These are phyloP conservation scores for Lophura nycthemera DNA, from an alignment of 2,113 vertebrate genomes.

Conservation along the genomic window DNA sequence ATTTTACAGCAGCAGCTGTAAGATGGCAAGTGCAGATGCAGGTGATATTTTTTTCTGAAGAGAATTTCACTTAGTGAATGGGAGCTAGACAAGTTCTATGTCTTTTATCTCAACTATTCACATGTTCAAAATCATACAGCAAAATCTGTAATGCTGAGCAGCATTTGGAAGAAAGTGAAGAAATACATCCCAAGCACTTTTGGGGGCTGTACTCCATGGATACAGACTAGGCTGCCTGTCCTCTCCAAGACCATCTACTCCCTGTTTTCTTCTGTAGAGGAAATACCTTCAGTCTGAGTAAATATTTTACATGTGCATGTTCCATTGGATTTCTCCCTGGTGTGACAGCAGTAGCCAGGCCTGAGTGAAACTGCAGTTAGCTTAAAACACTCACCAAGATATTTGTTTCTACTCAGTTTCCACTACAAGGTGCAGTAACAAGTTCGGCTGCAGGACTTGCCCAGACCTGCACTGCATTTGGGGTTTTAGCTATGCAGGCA, in stretches of 20 bases:
- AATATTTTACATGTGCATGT: not conserved
- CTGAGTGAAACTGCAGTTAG: not conserved
- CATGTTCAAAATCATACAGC: not conserved
- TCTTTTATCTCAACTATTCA: not conserved
- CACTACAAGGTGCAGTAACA: not conserved
- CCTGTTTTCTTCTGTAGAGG: not conserved
- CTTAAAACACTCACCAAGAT: not conserved
- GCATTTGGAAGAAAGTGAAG: not conserved
- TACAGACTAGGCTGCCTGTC: not conserved
- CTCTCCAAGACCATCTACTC: not conserved
- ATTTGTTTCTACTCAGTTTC: not conserved
- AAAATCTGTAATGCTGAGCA: not conserved
- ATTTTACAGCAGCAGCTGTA: not conserved
- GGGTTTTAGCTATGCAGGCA: not conserved
- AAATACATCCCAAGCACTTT: not conserved
- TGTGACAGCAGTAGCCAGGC: not conserved
- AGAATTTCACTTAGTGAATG: not conserved
- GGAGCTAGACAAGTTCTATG: not conserved
- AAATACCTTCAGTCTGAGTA: not conserved
- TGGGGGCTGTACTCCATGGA: not conserved
- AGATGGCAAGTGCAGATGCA: not conserved
- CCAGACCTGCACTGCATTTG: not conserved
- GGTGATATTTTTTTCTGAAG: not conserved
- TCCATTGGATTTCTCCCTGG: not conserved
- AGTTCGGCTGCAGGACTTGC: not conserved